Percentiles rank a stretch among this genome's conserved stretches.
phyloP scores from a whole-genome alignment of 2,797 vertebrate genomes.

The Gymnothorax javanicus region DNA sequence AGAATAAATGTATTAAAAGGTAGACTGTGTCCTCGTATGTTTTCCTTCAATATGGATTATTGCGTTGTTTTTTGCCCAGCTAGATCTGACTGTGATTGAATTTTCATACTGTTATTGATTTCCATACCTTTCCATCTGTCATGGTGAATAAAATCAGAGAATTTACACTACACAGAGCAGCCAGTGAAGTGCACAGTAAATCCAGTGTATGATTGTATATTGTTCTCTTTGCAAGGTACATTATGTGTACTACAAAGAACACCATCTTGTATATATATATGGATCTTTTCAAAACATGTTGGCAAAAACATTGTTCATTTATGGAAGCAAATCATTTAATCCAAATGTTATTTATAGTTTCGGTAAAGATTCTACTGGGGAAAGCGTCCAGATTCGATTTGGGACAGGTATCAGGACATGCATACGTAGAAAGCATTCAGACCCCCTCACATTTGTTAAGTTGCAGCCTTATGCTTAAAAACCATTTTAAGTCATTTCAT shows the following conservation, averaged over 20 bases:
- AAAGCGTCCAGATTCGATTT: too few species aligned
- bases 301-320: neutral
- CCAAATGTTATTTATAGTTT: neutral
- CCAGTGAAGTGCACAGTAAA: neutral
- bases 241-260: neutral
- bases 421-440: too few species aligned
- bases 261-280: neutral
- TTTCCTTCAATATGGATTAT: too few species aligned
- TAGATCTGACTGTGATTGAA: neutral
- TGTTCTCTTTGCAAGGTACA: neutral
- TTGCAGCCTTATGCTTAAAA: too few species aligned
- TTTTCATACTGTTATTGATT: neutral
- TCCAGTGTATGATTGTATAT: neutral
- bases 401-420: too few species aligned
- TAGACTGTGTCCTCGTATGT: too few species aligned
- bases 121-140: slow-evolving; percentile 5
- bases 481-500: too few species aligned
- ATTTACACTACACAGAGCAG: neutral
- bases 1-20: too few species aligned
- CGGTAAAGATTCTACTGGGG: neutral
- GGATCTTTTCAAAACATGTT: neutral
- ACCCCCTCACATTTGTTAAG: too few species aligned
- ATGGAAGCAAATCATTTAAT: neutral
- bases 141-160: neutral
- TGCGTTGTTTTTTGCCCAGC: too few species aligned